A percentile compares a stretch with the other conserved stretches of the same genome.
Conservation (phyloP, 2,888 invertebrate species). For the Drosophila tripunctata region DNA sequence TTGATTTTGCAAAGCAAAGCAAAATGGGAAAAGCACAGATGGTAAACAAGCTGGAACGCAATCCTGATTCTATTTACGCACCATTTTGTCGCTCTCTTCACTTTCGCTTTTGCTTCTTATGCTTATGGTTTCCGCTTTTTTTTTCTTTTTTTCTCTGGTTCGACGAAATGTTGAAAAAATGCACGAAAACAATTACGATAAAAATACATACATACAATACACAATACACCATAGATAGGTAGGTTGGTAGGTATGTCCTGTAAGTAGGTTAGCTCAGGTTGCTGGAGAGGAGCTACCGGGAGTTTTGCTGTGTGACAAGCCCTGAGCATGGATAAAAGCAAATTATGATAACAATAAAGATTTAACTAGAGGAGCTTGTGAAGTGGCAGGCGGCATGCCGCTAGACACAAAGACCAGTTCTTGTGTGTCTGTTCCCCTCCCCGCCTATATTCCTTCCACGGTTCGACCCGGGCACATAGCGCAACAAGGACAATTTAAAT, state of each 20-base stretch:
- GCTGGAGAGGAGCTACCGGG: slow-evolving; percentile 37
- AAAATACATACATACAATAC: slow-evolving; percentile 44
- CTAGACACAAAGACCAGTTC: slow-evolving; percentile 63
- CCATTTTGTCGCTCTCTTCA: slow-evolving; percentile 71
- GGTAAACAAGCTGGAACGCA: slow-evolving; percentile 51
- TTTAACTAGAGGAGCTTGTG: slow-evolving; percentile 73
- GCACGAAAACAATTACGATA: slow-evolving; percentile 79
- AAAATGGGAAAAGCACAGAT: slow-evolving; percentile 34
- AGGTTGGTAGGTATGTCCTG: slow-evolving; percentile 12
- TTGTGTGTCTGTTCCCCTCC: neutral
- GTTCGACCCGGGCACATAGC: slow-evolving; percentile 48
- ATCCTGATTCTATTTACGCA: slow-evolving; percentile 73
- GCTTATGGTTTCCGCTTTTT: slow-evolving; percentile 24
- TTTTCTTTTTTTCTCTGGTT: neutral
- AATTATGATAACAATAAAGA: slow-evolving; percentile 81
- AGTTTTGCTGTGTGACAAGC: slow-evolving; percentile 65
- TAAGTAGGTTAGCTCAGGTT: slow-evolving; percentile 52
- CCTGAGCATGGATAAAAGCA: slow-evolving; percentile 77
- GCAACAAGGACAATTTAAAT: slow-evolving; percentile 77
- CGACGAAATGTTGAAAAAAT: slow-evolving; percentile 55
- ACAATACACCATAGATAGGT: neutral
- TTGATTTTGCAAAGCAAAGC: slow-evolving; percentile 68
- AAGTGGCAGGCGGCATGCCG: slow-evolving; percentile 73
- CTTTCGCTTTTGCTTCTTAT: slow-evolving; percentile 37
- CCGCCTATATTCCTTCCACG: neutral